Base-by-base conservation (phyloP, 2,113 vertebrate species). In the Podilymbus podiceps region DNA sequence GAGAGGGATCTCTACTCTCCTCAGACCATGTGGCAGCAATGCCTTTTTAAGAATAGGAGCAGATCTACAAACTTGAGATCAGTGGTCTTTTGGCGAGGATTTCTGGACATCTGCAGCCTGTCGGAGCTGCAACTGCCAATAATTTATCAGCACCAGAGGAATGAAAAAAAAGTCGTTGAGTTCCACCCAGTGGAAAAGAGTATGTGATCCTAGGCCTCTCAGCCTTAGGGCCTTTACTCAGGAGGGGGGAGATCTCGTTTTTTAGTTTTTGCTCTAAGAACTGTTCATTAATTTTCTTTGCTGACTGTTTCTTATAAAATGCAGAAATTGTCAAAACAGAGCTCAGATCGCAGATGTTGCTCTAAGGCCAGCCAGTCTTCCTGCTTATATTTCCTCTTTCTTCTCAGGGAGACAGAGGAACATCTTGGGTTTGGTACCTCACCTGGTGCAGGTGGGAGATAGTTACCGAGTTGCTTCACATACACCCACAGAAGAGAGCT, bases 161-260 rank as follows among this genome's bases (percentile, higher is more conserved):
- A 90, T 49, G 9, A 52, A 78, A 53, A 78, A 53, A 83, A 92
- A 72, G 73, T 18, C 18, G 89, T 92, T 72, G 76, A 59, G 47
- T 95, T 95, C 76, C 17, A 90, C 58, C n/a, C 86, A 92, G 38
- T 72, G 64, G 56, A 87, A 95, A 92, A 87, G n/a, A 84, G 50
- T 52, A 75, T 81, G 40, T 30, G 72, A 72, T 85, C 40, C 50
- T 53, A 28, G 35, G 25, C 18, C 90, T 80, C 72, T 80, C 67
- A 72, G 91, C 69, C 66, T 76, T 80, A 58, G 75, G 46, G 76
- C 7, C 35, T 47, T 94, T 85, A 89, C 44, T 6, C 23, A 78
- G 52, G 49, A 87, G 3, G 1, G 9, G 14, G 33, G 5, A 92
- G 24, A 56, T 63, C 44, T 21, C 49, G 30, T 12, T 42, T 86